These are phyloP conservation scores for Leucoraja erinaceus DNA, from an alignment of 2,113 vertebrate species.

Conservation along the genomic window DNA sequence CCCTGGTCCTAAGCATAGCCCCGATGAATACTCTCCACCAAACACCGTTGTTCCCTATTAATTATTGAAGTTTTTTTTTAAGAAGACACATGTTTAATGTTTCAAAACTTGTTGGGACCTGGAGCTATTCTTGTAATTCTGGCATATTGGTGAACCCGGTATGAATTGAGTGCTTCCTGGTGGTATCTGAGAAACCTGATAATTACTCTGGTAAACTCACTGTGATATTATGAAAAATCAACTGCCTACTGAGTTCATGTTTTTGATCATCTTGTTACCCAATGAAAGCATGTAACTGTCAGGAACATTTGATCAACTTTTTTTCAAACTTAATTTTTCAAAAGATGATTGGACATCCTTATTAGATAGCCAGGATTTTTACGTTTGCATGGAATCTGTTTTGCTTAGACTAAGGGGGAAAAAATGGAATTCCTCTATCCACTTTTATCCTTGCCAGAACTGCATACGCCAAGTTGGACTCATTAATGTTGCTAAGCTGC, in stretches of 20 bases:
- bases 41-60: background rate
- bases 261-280: background rate
- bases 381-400: background rate
- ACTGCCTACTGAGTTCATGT: too few relatives aligned
- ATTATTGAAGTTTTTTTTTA: background rate
- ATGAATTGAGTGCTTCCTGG: background rate
- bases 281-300: background rate
- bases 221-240: background rate
- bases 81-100: background rate
- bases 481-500: background rate
- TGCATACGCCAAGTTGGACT: background rate
- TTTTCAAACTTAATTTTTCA: background rate
- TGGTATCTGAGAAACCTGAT: background rate
- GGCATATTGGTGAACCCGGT: background rate
- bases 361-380: background rate
- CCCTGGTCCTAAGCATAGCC: background rate
- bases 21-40: background rate
- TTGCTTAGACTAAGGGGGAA: background rate
- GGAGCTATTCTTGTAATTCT: background rate
- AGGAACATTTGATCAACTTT: background rate
- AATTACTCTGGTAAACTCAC: background rate
- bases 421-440: background rate
- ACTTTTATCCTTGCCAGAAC: background rate
- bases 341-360: background rate
- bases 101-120: background rate